Evolutionary conservation across 2,888 invertebrate genomes (phyloP).

Genomic region (Orchesellides sinensis): DNA sequence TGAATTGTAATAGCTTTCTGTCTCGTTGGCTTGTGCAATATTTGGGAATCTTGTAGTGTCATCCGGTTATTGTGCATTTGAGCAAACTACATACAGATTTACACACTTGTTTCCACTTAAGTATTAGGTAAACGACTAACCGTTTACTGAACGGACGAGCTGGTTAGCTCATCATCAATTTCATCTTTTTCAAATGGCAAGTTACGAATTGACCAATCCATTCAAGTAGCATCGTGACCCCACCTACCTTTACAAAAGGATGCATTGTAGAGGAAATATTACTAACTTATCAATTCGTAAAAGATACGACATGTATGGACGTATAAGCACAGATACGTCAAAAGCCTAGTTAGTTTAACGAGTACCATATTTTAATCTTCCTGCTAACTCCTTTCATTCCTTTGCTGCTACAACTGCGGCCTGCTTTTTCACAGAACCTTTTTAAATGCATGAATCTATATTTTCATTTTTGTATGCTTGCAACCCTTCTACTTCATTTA

Average conservation of each 20-base stretch:
- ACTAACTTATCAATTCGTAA: not conserved
- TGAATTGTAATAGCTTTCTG: constrained; percentile 3
- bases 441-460: too few relatives aligned
- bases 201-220: constrained; percentile 17
- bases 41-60: constrained; percentile 1
- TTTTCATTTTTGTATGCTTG: too few relatives aligned
- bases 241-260: not conserved
- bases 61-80: constrained; percentile 31
- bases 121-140: not conserved
- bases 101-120: too few relatives aligned
- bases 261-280: not conserved
- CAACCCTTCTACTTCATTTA: too few relatives aligned
- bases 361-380: constrained; percentile 1
- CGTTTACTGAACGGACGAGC: not conserved
- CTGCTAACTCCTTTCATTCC: constrained; percentile 8
- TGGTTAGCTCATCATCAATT: not conserved
- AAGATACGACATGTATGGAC: not conserved
- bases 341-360: not conserved
- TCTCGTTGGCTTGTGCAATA: constrained; percentile 22
- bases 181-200: constrained; percentile 1
- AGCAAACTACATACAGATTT: not conserved
- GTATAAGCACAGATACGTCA: too few relatives aligned
- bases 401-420: too few relatives aligned
- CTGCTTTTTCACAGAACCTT: too few relatives aligned
- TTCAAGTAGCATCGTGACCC: constrained; percentile 7